A percentile compares a stretch with the other conserved stretches of the same genome.
Conservation (phyloP, 1,140 invertebrate species). For the Hyposmocoma kahamanoa region DNA sequence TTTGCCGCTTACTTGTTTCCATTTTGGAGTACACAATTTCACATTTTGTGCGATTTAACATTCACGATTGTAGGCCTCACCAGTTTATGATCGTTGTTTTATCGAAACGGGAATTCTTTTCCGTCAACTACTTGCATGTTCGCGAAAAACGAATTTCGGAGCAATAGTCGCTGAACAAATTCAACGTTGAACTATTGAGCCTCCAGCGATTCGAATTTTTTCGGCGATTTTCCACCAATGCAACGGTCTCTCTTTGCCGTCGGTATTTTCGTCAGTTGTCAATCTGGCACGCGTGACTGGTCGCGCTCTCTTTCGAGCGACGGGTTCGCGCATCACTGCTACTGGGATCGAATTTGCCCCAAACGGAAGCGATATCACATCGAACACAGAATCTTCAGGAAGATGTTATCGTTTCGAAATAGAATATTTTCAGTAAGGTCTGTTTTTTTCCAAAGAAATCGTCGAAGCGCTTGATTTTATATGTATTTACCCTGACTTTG, state of each 20-base stretch:
- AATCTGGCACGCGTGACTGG: constrained; percentile 47
- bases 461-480: not conserved
- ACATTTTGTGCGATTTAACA: no score
- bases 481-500: not conserved
- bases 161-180: not conserved
- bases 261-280: constrained; percentile 44
- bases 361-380: constrained; percentile 33
- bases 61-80: no score
- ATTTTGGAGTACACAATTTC: no score
- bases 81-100: no score
- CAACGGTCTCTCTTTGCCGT: constrained; percentile 8
- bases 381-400: constrained; percentile 26
- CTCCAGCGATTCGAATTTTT: constrained; percentile 9
- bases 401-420: constrained; percentile 21
- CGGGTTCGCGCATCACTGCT: constrained; percentile 36
- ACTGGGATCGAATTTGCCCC: constrained; percentile 35
- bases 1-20: no score
- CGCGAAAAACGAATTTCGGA: no score
- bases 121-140: no score
- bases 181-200: not conserved
- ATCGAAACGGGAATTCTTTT: no score
- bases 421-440: not conserved
- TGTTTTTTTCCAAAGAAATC: not conserved
- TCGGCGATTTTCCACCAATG: constrained; percentile 5
- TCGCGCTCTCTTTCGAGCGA: constrained; percentile 22